These are phyloP conservation scores for Basileuterus tristriatus DNA, from an alignment of 2,797 vertebrate species.

Conservation along the genomic window DNA sequence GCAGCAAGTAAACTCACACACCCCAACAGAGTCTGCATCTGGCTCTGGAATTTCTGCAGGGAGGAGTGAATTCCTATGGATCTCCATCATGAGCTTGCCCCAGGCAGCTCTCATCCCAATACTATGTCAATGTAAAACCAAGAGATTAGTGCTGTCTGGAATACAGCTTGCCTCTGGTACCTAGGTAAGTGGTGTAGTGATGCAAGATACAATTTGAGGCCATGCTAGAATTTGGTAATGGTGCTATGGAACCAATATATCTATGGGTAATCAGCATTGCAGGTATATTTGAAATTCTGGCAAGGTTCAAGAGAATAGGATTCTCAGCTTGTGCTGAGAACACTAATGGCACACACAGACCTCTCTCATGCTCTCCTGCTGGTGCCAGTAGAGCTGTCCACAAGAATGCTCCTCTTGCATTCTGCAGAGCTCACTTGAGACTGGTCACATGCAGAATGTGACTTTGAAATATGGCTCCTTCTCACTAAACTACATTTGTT, in stretches of 20 bases:
- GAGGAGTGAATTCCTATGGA: background rate
- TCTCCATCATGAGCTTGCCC: background rate
- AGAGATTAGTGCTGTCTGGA: background rate
- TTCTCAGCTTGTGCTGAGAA: background rate
- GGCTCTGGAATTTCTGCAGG: background rate
- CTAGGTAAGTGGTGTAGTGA: background rate
- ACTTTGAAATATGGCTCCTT: background rate
- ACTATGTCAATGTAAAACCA: background rate
- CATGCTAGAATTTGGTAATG: background rate
- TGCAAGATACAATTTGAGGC: background rate
- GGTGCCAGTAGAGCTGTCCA: background rate
- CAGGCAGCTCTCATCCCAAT: background rate
- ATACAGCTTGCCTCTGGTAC: background rate
- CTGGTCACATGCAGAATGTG: background rate
- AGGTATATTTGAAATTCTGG: background rate
- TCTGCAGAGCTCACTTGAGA: background rate
- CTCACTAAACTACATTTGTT: background rate
- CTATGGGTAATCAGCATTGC: background rate
- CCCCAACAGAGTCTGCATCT: rapidly evolving
- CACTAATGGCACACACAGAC: background rate
- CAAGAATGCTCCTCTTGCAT: background rate
- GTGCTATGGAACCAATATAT: background rate
- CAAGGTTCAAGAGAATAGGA: background rate
- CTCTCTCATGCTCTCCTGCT: rapidly evolving
- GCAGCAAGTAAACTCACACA: background rate